Conservation (phyloP, 2,888 invertebrate genomes). For the Nemapogon koenigi region DNA sequence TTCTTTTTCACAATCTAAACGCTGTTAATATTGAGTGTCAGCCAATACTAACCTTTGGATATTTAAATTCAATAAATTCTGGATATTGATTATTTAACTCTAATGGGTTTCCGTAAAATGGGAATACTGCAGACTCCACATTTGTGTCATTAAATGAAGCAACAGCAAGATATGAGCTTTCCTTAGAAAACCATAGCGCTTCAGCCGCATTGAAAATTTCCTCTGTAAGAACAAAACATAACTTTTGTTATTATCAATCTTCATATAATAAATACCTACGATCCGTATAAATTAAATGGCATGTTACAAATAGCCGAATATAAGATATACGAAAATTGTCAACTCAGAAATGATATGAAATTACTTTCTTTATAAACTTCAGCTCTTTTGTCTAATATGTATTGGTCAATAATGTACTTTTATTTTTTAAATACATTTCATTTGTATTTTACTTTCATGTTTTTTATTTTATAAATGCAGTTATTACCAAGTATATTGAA, state of each 20-base stretch:
- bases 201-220: conserved; percentile 75
- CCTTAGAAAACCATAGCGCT: conserved; percentile 82
- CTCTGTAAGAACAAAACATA: conserved; percentile 61
- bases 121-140: conserved; percentile 70
- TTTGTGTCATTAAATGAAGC: conserved; percentile 74
- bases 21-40: background rate
- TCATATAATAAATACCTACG: too few relatives aligned
- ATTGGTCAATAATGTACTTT: background rate
- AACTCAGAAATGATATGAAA: too few relatives aligned
- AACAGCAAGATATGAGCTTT: conserved; percentile 72
- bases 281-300: too few relatives aligned
- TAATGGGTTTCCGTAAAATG: conserved; percentile 70
- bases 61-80: conserved; percentile 68
- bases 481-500: too few relatives aligned
- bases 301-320: too few relatives aligned
- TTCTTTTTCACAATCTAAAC: too few relatives aligned
- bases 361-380: too few relatives aligned
- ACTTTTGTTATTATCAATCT: too few relatives aligned
- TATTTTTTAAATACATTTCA: too few relatives aligned
- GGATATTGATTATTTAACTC: conserved; percentile 71
- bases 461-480: background rate
- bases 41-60: conserved; percentile 73
- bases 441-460: background rate
- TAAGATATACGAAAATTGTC: too few relatives aligned
- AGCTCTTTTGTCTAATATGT: too few relatives aligned